phyloP scores from a whole-genome alignment of 1,140 invertebrate genomes.

The Wiebesia pumilae region DNA sequence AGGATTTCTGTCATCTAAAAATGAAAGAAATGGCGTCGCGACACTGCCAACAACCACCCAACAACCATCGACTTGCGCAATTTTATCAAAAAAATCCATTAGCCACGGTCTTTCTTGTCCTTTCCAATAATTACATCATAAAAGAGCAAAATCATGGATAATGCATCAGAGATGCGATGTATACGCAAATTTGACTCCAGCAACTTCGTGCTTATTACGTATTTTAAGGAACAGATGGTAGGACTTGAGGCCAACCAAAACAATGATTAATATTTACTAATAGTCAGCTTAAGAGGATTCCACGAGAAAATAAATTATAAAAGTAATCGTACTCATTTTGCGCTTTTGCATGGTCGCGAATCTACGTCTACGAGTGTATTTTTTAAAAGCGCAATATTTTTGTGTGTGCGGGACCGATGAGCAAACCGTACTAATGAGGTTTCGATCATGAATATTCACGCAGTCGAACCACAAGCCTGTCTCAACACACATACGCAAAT shows the following conservation, averaged over 20 bases:
- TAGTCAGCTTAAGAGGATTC: conserved; percentile 67
- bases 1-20: too few species aligned
- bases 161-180: too few species aligned
- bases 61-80: too few species aligned
- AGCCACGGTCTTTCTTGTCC: too few species aligned
- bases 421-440: conserved; percentile 19
- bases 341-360: neutral
- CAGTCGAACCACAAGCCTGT: neutral
- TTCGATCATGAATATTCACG: neutral
- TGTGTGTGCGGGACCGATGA: conserved; percentile 5
- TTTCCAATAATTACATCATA: too few species aligned
- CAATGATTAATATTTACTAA: conserved; percentile 55
- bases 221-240: too few species aligned
- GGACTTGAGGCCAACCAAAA: conserved; percentile 57
- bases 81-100: too few species aligned
- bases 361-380: neutral
- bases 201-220: too few species aligned
- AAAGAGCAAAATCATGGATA: too few species aligned
- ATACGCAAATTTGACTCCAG: too few species aligned
- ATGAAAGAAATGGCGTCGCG: too few species aligned
- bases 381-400: neutral
- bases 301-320: conserved; percentile 64
- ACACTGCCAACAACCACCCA: too few species aligned
- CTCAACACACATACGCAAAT: neutral
- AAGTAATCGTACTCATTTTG: conserved; percentile 64